phyloP scores from a whole-genome alignment of 2,797 vertebrate species.

The Eulemur rubriventer region DNA sequence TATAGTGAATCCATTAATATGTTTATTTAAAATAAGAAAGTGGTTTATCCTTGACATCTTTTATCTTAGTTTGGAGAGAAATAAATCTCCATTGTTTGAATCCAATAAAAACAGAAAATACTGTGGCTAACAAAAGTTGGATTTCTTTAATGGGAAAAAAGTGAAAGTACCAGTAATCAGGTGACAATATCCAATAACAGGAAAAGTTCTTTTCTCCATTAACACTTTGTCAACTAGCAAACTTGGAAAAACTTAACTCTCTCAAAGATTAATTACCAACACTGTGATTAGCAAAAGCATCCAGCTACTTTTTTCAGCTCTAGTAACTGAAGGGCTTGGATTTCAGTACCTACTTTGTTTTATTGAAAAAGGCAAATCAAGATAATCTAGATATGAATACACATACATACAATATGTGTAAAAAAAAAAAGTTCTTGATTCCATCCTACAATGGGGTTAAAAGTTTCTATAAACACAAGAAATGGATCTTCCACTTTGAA shows the following conservation, averaged over 20 bases:
- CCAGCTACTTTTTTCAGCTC: not conserved
- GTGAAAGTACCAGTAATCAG: not conserved
- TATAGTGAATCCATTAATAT: not conserved
- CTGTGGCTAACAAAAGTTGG: not conserved
- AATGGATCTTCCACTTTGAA: not conserved
- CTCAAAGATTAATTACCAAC: not conserved
- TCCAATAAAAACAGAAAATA: not conserved
- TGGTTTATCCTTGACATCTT: not conserved
- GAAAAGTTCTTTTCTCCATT: not conserved
- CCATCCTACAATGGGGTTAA: not conserved
- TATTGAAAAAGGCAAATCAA: not conserved
- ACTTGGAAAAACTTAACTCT: not conserved
- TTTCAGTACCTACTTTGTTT: not conserved
- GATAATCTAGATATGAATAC: not conserved
- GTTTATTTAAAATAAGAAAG: constrained; percentile 5
- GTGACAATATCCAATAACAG: not conserved
- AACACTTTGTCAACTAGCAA: not conserved
- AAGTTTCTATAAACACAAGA: not conserved
- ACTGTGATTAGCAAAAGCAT: not conserved
- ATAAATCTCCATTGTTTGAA: not conserved
- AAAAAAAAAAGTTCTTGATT: not conserved
- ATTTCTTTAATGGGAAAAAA: not conserved
- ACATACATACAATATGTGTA: fast-evolving
- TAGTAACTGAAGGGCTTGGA: not conserved
- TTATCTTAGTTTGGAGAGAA: not conserved